Evolutionary conservation across 2,888 invertebrate species (phyloP).

Genomic region (Melinaea marsaeus): DNA sequence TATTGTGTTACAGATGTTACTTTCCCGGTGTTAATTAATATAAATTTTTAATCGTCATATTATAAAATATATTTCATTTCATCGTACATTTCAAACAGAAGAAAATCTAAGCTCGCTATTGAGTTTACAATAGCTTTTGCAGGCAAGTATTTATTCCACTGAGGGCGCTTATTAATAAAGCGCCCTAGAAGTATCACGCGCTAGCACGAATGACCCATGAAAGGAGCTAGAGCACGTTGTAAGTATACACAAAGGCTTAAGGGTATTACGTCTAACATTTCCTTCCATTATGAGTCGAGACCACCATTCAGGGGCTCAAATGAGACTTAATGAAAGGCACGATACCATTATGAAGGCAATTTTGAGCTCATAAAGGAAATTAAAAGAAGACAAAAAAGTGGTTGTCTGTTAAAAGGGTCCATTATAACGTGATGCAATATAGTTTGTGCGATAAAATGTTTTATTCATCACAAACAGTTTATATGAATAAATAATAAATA

Average conservation of each 20-base stretch:
- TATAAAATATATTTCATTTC: no score
- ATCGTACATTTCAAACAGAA: background rate
- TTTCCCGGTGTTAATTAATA: no score
- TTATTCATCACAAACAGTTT: slow-evolving; percentile 1
- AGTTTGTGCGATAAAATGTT: slow-evolving; percentile 3
- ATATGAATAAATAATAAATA: no score
- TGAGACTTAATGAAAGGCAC: slow-evolving; percentile 72
- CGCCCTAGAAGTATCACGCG: slow-evolving; percentile 46
- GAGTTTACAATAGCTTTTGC: slow-evolving; percentile 12
- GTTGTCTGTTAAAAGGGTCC: slow-evolving; percentile 26
- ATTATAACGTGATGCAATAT: slow-evolving; percentile 4
- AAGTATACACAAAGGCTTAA: slow-evolving; percentile 63
- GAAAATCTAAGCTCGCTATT: slow-evolving; percentile 6
- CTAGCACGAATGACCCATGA: slow-evolving; percentile 57
- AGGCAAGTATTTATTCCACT: slow-evolving; percentile 42
- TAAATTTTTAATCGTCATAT: no score
- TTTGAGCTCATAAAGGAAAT: slow-evolving; percentile 71
- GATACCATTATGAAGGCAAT: slow-evolving; percentile 72
- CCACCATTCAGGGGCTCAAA: slow-evolving; percentile 66
- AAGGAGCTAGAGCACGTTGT: slow-evolving; percentile 52
- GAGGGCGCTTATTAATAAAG: slow-evolving; percentile 57
- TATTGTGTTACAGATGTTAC: no score
- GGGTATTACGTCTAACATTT: slow-evolving; percentile 61
- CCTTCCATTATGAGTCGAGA: slow-evolving; percentile 61
- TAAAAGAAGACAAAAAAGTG: slow-evolving; percentile 64